Percentiles rank a stretch among this genome's conserved stretches.
Conservation (phyloP, 1,140 invertebrate genomes). For the Conus betulinus region DNA sequence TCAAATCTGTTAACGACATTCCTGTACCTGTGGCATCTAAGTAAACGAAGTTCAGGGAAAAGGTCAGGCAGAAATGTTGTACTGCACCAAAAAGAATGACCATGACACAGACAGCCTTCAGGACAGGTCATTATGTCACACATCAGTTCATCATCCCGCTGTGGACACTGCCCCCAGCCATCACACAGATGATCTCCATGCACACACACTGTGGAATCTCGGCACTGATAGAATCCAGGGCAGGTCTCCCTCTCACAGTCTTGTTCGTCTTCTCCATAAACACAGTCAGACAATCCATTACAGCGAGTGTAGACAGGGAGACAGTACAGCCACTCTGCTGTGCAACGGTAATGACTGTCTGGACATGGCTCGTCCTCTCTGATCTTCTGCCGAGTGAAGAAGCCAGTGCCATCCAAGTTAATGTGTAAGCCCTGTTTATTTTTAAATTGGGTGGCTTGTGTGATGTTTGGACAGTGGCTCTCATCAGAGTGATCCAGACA, state of each 20-base stretch:
- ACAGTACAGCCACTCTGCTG: slow-evolving; percentile 6
- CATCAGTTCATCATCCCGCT: neutral
- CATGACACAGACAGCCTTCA: neutral
- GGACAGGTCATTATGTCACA: neutral
- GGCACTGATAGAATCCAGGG: neutral
- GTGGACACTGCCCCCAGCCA: slow-evolving; percentile 31
- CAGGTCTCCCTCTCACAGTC: neutral
- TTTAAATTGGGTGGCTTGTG: no score
- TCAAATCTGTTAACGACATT: neutral
- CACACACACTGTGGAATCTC: neutral
- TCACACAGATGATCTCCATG: neutral
- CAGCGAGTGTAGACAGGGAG: slow-evolving; percentile 34
- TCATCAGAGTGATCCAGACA: no score
- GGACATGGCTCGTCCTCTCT: no score
- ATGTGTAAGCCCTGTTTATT: no score
- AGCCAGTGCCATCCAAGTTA: no score
- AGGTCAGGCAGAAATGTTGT: neutral
- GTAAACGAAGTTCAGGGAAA: neutral
- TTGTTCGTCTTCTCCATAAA: neutral
- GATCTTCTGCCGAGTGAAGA: no score
- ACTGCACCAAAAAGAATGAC: neutral
- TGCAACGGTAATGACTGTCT: no score
- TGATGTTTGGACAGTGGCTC: no score
- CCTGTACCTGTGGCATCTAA: neutral
- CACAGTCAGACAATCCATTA: slow-evolving; percentile 39